A percentile compares a stretch with the other conserved stretches of the same genome.
Conservation (phyloP, 2,797 vertebrate species). For the Rhincodon typus region DNA sequence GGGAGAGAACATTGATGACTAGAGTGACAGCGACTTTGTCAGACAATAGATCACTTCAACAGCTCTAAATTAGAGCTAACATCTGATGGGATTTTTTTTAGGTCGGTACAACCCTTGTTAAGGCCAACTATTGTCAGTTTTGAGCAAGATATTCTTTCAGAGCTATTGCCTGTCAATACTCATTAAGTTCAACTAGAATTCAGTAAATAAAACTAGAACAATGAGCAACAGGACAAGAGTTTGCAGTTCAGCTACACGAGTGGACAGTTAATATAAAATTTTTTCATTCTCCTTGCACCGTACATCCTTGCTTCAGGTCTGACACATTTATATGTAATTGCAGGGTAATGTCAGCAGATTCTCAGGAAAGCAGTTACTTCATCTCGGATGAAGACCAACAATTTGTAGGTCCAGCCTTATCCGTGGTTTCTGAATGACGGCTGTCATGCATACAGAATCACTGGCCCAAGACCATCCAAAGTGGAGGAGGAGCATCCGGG, state of each 20-base stretch:
- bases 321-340: not conserved
- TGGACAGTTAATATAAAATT: not conserved
- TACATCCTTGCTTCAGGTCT: not conserved
- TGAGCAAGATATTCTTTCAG: not conserved
- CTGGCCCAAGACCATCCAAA: too few species aligned
- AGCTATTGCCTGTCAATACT: not conserved
- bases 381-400: not conserved
- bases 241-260: not conserved
- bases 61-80: not conserved
- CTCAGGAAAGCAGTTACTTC: not conserved
- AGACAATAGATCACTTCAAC: not conserved
- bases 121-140: not conserved
- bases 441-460: too few species aligned
- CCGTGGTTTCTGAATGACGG: not conserved
- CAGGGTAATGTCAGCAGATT: not conserved
- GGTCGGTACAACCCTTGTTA: not conserved
- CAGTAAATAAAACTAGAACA: not conserved
- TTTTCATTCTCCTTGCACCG: not conserved
- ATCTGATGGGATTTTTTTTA: not conserved
- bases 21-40: not conserved
- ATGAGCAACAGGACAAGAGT: not conserved
- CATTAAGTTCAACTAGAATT: not conserved
- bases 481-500: too few species aligned
- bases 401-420: not conserved
- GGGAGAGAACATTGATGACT: not conserved